Evolutionary conservation across 2,888 invertebrate genomes (phyloP).

Genomic region (Acronicta psi): DNA sequence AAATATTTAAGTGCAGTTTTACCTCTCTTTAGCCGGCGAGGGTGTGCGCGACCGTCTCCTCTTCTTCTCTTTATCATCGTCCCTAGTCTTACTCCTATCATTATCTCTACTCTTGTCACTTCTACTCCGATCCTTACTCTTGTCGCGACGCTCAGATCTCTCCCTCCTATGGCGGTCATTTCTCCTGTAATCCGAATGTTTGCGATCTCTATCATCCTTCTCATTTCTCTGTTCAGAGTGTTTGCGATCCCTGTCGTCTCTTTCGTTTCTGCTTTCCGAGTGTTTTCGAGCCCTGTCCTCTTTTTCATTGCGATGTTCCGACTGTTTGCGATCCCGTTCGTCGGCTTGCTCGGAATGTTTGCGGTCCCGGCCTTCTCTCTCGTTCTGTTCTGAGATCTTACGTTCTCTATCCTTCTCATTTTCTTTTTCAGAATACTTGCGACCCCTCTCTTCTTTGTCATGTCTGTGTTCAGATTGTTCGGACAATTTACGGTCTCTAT

Average conservation of each 20-base stretch:
- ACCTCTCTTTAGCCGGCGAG: slow-evolving; percentile 65
- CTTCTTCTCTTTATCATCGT: slow-evolving; percentile 57
- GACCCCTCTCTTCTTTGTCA: slow-evolving; percentile 31
- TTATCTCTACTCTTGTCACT: slow-evolving; percentile 47
- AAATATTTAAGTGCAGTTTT: background rate
- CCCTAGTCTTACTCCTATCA: slow-evolving; percentile 44
- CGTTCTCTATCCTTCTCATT: slow-evolving; percentile 32
- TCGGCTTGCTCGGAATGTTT: slow-evolving; percentile 18
- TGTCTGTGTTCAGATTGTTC: slow-evolving; percentile 18
- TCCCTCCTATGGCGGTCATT: slow-evolving; percentile 48
- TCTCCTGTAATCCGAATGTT: slow-evolving; percentile 24
- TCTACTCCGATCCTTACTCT: slow-evolving; percentile 38
- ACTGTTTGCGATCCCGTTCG: slow-evolving; percentile 6
- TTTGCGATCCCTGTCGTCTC: slow-evolving; percentile 35
- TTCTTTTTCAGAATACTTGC: slow-evolving; percentile 26
- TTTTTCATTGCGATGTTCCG: slow-evolving; percentile 21
- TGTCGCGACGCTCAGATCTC: slow-evolving; percentile 51
- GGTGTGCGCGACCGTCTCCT: slow-evolving; percentile 71
- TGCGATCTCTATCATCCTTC: slow-evolving; percentile 25
- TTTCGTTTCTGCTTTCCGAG: slow-evolving; percentile 41
- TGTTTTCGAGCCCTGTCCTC: slow-evolving; percentile 20
- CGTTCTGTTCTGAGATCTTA: slow-evolving; percentile 30
- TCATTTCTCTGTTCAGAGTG: slow-evolving; percentile 15
- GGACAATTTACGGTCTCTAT: slow-evolving; percentile 30
- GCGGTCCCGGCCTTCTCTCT: slow-evolving; percentile 26